Conservation (phyloP, 2,797 vertebrate species). For the Peromyscus eremicus region DNA sequence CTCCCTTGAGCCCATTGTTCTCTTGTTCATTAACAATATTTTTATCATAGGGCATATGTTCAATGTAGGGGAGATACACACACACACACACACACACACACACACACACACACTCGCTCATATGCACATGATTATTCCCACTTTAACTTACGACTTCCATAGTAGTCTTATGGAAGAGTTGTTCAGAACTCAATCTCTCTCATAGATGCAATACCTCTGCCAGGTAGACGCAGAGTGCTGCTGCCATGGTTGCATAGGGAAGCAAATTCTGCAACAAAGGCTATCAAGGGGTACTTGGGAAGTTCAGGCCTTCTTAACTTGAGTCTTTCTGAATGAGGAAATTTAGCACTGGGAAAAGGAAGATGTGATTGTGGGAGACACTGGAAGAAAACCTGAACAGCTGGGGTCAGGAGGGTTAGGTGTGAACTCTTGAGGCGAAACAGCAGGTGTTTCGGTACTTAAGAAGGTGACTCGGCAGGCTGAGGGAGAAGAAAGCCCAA, state of each 20-base stretch:
- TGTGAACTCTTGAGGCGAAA: background rate
- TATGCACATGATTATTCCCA: background rate
- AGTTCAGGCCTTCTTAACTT: background rate
- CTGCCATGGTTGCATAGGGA: background rate
- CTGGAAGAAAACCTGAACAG: background rate
- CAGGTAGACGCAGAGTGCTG: background rate
- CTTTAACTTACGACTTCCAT: conserved; percentile 1
- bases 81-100: too few species aligned
- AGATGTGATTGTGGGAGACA: background rate
- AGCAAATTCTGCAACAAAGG: background rate
- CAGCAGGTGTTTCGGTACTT: background rate
- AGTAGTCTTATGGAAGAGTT: background rate
- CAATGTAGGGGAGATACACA: background rate
- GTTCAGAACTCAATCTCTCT: background rate
- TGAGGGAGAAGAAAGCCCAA: conserved; percentile 17
- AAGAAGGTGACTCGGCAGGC: background rate
- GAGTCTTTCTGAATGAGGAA: background rate
- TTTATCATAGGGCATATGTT: background rate
- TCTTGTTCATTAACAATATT: conserved; percentile 19
- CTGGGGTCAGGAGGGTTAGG: background rate
- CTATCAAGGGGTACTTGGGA: background rate
- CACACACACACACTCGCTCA: background rate
- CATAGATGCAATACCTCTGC: background rate
- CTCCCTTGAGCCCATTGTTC: background rate
- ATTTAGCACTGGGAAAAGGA: conserved; percentile 2